Base-by-base conservation (phyloP, 1,140 invertebrate species). In the Neuroterus valhalla region DNA sequence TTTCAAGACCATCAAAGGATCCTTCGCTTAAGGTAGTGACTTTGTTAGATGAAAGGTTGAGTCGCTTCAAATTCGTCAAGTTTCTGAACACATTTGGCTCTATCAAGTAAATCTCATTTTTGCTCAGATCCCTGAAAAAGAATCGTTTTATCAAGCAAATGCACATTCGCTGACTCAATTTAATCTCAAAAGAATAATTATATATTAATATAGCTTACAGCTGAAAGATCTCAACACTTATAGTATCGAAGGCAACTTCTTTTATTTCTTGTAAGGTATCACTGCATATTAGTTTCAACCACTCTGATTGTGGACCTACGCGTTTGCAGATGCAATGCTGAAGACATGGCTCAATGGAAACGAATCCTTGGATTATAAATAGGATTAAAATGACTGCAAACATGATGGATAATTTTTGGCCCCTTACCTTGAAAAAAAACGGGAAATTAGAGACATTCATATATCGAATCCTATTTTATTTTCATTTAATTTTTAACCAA, bases 41-140 rank as follows among this genome's bases (percentile, higher is more conserved):
- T 75, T 92, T 91, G 85, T 95, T 95, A 66, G 88, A 86, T 0
- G 94, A 94, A 48, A 95, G 87, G 86, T 95, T 93, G 67, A 96
- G 86, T 69, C 92, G 91, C 85, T 92, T 92, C 3, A 96, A 87
- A 74, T 93, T 92, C 31, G 93, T 94, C 76, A 94, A 91, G 84
- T 94, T 94, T 75, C 90, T 90, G 79, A 95, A 97, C 67, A 93
- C 92, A 84, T 94, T 92, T 14, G 92, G 91, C 85, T 94, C 92
- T 74, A 97, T 92, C n/a, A 91, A 84, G 12, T 90, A 91, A 85
- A 98, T 95, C 71, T 93, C 91, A 88, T 97, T 98, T 85, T 93
- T 92, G 79, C 94, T 95, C 43, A 97, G 88, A 86, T 95, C 94
- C 79, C 94, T 95, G 91, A 91, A 80, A 73, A 70, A 69, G 26